phyloP scores from a whole-genome alignment of 2,888 invertebrate genomes.

The Scaeva pyrastri region DNA sequence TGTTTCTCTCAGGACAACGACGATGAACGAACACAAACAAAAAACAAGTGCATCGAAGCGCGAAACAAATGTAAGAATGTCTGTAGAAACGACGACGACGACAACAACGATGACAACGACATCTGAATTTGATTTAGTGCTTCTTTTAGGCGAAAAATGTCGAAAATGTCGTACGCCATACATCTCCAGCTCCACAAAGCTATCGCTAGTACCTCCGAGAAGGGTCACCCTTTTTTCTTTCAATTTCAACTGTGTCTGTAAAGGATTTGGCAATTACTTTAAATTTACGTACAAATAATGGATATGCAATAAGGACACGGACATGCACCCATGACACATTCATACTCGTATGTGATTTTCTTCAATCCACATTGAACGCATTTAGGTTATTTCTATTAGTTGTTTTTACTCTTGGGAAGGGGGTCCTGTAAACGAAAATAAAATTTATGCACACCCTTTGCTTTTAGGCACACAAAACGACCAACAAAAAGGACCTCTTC shows the following conservation, averaged over 20 bases:
- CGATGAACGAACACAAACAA: not conserved
- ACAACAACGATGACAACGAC: slow-evolving; percentile 25
- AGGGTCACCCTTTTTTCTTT: slow-evolving; percentile 41
- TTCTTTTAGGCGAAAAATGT: slow-evolving; percentile 66
- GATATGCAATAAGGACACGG: slow-evolving; percentile 71
- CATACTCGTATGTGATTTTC: slow-evolving; percentile 63
- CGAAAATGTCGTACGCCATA: slow-evolving; percentile 48
- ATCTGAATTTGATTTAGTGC: slow-evolving; percentile 75
- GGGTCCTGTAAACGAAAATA: slow-evolving; percentile 32
- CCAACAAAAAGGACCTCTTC: slow-evolving; percentile 47
- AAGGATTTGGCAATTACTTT: slow-evolving; percentile 65
- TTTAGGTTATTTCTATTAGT: slow-evolving; percentile 63
- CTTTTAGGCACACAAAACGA: slow-evolving; percentile 50
- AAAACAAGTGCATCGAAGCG: slow-evolving; percentile 62
- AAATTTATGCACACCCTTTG: slow-evolving; percentile 73
- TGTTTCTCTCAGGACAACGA: slow-evolving; percentile 7
- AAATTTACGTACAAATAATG: slow-evolving; percentile 74
- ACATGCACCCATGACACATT: slow-evolving; percentile 55
- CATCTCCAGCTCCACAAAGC: slow-evolving; percentile 23
- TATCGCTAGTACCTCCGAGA: slow-evolving; percentile 7
- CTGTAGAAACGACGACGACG: slow-evolving; percentile 14
- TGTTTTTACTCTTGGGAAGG: slow-evolving; percentile 34
- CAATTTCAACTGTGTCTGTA: too few relatives aligned
- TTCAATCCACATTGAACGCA: slow-evolving; percentile 62
- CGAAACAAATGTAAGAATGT: slow-evolving; percentile 49